Evolutionary conservation across 2,797 vertebrate genomes (phyloP).

Genomic region (Esox masquinongy): DNA sequence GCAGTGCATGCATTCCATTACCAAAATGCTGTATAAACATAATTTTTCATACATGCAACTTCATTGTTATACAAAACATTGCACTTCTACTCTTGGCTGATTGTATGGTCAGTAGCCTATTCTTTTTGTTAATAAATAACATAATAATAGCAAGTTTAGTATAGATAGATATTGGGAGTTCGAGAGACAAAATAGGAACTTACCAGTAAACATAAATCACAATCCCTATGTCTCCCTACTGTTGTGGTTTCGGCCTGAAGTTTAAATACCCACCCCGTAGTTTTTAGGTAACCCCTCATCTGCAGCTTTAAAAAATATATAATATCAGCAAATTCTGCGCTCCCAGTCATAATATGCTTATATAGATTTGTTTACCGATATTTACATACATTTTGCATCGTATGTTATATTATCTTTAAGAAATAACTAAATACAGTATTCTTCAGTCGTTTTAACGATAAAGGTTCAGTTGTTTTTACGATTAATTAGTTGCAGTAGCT

Average conservation of each 20-base stretch:
- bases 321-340: not conserved
- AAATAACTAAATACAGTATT: not conserved
- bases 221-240: slow-evolving; percentile 67
- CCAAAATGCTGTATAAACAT: not conserved
- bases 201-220: slow-evolving; percentile 79
- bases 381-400: not conserved
- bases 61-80: not conserved
- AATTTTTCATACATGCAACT: not conserved
- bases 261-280: slow-evolving; percentile 64
- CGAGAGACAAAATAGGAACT: slow-evolving; percentile 5
- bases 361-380: not conserved
- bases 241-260: slow-evolving; percentile 64
- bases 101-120: not conserved
- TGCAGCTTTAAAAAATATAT: slow-evolving; percentile 11
- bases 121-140: not conserved
- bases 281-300: slow-evolving; percentile 75
- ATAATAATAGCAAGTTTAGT: not conserved
- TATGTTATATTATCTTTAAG: not conserved
- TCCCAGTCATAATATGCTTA: not conserved
- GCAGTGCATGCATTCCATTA: not conserved
- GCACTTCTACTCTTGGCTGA: not conserved
- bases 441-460: not conserved
- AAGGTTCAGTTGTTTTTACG: not conserved
- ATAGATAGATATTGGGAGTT: not conserved
- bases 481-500: not conserved